Percentiles rank a stretch among this genome's conserved stretches.
phyloP scores from a whole-genome alignment of 1,140 invertebrate genomes.

The Telenomus remus region DNA sequence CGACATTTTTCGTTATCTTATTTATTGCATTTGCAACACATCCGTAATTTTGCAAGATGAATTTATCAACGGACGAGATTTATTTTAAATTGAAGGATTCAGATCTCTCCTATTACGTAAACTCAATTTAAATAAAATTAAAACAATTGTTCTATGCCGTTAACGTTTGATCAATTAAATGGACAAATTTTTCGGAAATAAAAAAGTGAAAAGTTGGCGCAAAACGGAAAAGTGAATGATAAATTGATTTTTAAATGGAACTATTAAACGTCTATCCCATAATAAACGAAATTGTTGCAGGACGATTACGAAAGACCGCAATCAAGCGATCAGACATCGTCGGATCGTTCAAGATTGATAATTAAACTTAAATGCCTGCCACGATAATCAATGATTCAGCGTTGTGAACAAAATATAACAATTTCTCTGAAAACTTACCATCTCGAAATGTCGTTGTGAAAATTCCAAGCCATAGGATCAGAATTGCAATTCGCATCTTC shows the following conservation, averaged over 20 bases:
- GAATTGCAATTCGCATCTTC: conserved; percentile 57
- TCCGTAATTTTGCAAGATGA: not conserved
- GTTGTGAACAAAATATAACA: not conserved
- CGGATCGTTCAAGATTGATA: not conserved
- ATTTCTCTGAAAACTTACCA: conserved; percentile 53
- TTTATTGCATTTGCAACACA: conserved; percentile 3
- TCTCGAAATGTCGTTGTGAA: conserved; percentile 57
- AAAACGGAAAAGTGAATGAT: too few species aligned
- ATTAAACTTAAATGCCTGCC: not conserved
- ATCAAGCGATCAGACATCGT: too few species aligned
- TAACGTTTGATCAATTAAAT: too few species aligned
- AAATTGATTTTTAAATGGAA: too few species aligned
- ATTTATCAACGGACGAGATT: not conserved
- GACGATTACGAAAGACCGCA: too few species aligned
- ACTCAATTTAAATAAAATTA: not conserved
- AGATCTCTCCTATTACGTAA: not conserved
- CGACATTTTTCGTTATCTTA: not conserved
- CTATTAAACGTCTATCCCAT: too few species aligned
- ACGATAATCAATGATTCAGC: too few species aligned
- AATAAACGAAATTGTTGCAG: too few species aligned
- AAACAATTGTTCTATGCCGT: too few species aligned
- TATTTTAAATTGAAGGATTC: not conserved
- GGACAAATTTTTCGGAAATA: too few species aligned
- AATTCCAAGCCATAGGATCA: conserved; percentile 61
- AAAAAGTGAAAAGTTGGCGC: not conserved